Evolutionary conservation across 2,888 invertebrate genomes (phyloP).

Genomic region (Pyrrhosoma nymphula): DNA sequence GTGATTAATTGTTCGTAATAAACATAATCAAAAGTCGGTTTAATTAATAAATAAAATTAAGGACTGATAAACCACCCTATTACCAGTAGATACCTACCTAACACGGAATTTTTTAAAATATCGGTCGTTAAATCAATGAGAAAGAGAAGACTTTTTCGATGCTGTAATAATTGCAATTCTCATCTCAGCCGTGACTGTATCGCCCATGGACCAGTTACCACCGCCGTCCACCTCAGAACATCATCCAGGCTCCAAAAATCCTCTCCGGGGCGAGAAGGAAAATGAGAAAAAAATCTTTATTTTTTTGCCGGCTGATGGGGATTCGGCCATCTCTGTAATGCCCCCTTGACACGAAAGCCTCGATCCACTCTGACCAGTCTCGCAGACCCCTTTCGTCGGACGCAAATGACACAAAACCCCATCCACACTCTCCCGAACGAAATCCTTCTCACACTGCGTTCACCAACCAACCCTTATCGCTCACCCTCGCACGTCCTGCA

Average conservation of each 20-base stretch:
- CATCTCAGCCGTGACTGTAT: too few species aligned
- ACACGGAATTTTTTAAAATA: too few species aligned
- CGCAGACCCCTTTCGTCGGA: background rate
- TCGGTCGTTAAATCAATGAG: too few species aligned
- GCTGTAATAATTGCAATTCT: too few species aligned
- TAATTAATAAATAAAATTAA: too few species aligned
- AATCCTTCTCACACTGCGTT: background rate
- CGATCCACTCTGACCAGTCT: background rate
- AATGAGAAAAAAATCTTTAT: background rate
- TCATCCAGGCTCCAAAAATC: background rate
- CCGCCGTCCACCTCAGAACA: too few species aligned
- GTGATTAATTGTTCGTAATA: too few species aligned
- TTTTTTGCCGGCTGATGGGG: background rate
- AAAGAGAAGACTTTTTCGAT: too few species aligned
- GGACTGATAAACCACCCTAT: too few species aligned
- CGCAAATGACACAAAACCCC: slow-evolving; percentile 11
- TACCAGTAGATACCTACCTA: too few species aligned
- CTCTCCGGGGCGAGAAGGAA: background rate
- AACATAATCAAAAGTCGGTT: too few species aligned
- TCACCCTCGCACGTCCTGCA: background rate
- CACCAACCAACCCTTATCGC: background rate
- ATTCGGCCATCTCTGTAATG: background rate
- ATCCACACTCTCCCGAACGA: background rate
- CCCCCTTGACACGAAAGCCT: background rate
- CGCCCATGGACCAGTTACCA: too few species aligned